Evolutionary conservation across 2,888 invertebrate species (phyloP).

Genomic region (Aphodius sticticus): DNA sequence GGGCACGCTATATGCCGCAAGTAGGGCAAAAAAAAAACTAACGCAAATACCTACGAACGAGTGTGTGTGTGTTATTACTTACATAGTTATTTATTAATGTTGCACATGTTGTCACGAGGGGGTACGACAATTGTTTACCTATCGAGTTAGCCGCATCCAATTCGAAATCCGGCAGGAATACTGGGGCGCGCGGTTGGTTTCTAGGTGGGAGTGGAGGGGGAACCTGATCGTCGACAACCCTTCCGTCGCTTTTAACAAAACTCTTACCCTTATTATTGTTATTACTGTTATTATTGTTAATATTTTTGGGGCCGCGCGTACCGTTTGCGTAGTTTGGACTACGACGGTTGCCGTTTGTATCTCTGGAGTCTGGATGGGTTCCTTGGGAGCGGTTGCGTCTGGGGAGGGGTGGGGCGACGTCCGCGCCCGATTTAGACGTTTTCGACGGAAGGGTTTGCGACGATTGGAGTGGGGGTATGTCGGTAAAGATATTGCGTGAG

Average conservation of each 20-base stretch:
- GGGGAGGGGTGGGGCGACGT: conserved; percentile 64
- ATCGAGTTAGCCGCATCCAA: conserved; percentile 67
- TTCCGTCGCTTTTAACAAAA: conserved; percentile 14
- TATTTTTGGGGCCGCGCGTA: conserved; percentile 26
- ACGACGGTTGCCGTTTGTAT: conserved; percentile 40
- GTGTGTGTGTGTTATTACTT: conserved; percentile 54
- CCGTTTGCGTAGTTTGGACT: conserved; percentile 49
- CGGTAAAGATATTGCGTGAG: conserved; percentile 47
- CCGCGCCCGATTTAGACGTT: conserved; percentile 29
- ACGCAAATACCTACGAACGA: neutral
- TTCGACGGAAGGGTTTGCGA: conserved; percentile 31
- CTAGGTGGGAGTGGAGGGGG: conserved; percentile 67
- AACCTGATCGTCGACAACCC: conserved; percentile 11
- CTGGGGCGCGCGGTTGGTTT: conserved; percentile 55
- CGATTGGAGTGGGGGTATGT: conserved; percentile 28
- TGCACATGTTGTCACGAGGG: conserved; percentile 66
- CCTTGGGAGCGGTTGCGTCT: conserved; percentile 59
- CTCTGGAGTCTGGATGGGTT: conserved; percentile 51
- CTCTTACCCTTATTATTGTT: neutral
- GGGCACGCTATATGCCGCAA: too few relatives aligned
- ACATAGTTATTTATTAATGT: conserved; percentile 61
- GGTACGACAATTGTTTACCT: conserved; percentile 71
- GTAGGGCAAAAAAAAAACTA: neutral
- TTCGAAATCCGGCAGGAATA: conserved; percentile 44
- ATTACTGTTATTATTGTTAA: neutral